Percentiles rank a stretch among this genome's conserved stretches.
Evolutionary conservation across 1,140 invertebrate genomes (phyloP).

Genomic region (Tribolium castaneum): DNA sequence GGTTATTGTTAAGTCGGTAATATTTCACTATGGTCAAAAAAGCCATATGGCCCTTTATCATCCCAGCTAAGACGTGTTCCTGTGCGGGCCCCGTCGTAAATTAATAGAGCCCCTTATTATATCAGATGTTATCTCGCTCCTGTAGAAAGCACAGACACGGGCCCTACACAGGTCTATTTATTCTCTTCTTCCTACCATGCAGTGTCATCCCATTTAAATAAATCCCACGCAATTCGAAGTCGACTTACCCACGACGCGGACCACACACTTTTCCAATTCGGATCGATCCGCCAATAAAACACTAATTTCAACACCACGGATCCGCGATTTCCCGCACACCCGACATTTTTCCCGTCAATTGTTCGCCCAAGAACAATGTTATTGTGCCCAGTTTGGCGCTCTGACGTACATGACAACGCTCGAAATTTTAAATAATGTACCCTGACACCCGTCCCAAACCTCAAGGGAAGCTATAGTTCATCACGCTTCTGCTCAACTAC

Average conservation of each 20-base stretch:
- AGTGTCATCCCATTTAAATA: slow-evolving; percentile 37
- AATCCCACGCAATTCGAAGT: slow-evolving; percentile 38
- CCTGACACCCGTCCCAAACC: slow-evolving; percentile 5
- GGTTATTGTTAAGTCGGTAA: slow-evolving; percentile 23
- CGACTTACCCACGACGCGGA: slow-evolving; percentile 29
- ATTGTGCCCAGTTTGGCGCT: slow-evolving; percentile 20
- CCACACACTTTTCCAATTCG: slow-evolving; percentile 1
- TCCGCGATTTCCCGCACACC: neutral
- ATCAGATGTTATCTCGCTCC: slow-evolving; percentile 39
- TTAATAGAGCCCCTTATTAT: slow-evolving; percentile 32
- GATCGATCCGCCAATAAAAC: slow-evolving; percentile 12
- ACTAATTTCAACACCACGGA: slow-evolving; percentile 22
- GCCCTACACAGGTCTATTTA: slow-evolving; percentile 24
- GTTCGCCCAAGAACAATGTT: slow-evolving; percentile 14
- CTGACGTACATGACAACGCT: slow-evolving; percentile 4
- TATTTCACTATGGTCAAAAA: slow-evolving; percentile 19
- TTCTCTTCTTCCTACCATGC: slow-evolving; percentile 29
- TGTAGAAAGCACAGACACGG: slow-evolving; percentile 38
- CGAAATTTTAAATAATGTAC: slow-evolving; percentile 19
- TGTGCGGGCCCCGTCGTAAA: slow-evolving; percentile 28
- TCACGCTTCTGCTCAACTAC: slow-evolving; percentile 22
- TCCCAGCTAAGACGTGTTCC: slow-evolving; percentile 15
- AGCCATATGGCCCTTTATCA: slow-evolving; percentile 29
- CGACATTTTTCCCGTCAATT: slow-evolving; percentile 1
- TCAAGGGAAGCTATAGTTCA: slow-evolving; percentile 20